Conservation (phyloP, 2,888 invertebrate genomes). For the Cheilosia vulpina region DNA sequence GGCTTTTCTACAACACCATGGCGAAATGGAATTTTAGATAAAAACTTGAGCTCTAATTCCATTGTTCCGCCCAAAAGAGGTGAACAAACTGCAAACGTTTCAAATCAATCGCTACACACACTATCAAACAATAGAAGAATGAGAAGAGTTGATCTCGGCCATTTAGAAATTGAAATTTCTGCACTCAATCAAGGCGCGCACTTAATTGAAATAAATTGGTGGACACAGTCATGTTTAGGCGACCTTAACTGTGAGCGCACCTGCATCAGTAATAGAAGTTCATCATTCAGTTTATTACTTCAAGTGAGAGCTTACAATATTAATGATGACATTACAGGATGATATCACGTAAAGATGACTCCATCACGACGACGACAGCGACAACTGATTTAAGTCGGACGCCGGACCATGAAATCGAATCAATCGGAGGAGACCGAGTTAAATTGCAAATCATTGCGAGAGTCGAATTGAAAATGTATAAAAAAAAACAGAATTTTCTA, state of each 20-base stretch:
- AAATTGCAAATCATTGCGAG: conserved; percentile 57
- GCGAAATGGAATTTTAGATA: conserved; percentile 24
- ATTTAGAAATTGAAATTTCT: conserved; percentile 41
- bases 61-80: conserved; percentile 21
- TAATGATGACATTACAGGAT: conserved; percentile 63
- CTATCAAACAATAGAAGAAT: background rate
- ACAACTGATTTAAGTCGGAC: background rate
- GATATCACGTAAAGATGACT: conserved; percentile 62
- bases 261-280: conserved; percentile 25
- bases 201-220: conserved; percentile 66
- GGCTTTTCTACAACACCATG: conserved; percentile 22
- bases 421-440: conserved; percentile 43
- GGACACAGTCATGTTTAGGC: conserved; percentile 32
- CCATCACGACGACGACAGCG: conserved; percentile 8
- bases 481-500: conserved; percentile 53
- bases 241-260: conserved; percentile 57
- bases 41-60: conserved; percentile 5
- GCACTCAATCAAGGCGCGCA: conserved; percentile 39
- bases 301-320: conserved; percentile 24
- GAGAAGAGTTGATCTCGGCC: conserved; percentile 5
- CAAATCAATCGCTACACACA: conserved; percentile 4
- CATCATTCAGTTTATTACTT: conserved; percentile 28
- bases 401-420: conserved; percentile 50
- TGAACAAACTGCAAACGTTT: conserved; percentile 40
- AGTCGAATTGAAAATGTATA: conserved; percentile 46